Percentiles rank a stretch among this genome's conserved stretches.
Evolutionary conservation across 2,888 invertebrate genomes (phyloP).

Genomic region (Synanthedon andrenaeformis): DNA sequence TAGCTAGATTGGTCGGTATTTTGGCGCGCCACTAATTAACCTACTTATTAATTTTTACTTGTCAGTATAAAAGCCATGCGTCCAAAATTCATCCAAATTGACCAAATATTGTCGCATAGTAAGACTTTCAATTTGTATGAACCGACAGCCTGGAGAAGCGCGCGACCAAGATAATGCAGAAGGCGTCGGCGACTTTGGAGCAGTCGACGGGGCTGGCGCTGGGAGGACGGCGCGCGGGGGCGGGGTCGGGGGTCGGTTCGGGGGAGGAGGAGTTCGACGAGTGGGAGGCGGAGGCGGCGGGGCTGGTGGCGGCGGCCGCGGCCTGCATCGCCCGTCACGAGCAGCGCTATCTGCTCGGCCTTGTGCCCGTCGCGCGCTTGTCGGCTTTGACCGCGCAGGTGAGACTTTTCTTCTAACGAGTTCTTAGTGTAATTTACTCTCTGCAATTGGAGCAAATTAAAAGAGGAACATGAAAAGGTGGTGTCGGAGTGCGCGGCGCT

Average conservation of each 20-base stretch:
- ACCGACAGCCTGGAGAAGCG: constrained; percentile 82
- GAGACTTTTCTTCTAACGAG: not conserved
- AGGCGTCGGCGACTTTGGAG: constrained; percentile 85
- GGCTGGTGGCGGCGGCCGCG: constrained; percentile 84
- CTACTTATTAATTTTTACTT: no score
- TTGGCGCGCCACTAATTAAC: no score
- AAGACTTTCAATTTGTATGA: no score
- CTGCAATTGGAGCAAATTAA: no score
- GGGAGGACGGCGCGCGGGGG: constrained; percentile 61
- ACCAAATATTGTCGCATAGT: no score
- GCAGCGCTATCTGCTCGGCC: constrained; percentile 82
- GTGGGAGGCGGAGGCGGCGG: constrained; percentile 45
- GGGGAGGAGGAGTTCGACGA: constrained; percentile 12
- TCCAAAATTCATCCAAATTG: no score
- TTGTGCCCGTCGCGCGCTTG: constrained; percentile 85
- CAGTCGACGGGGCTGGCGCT: constrained; percentile 85
- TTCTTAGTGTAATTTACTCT: no score
- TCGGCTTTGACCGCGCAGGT: constrained; percentile 85
- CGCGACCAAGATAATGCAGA: constrained; percentile 85
- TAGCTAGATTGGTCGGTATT: no score
- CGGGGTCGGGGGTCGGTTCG: not conserved
- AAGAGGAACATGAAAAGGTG: not conserved
- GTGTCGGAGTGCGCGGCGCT: not conserved
- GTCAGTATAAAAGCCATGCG: no score
- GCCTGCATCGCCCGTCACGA: constrained; percentile 91